Evolutionary conservation across 1,140 invertebrate genomes (phyloP), one percentile per base, ranked within the genome.

Genomic region (Temnothorax curvispinosus): DNA sequence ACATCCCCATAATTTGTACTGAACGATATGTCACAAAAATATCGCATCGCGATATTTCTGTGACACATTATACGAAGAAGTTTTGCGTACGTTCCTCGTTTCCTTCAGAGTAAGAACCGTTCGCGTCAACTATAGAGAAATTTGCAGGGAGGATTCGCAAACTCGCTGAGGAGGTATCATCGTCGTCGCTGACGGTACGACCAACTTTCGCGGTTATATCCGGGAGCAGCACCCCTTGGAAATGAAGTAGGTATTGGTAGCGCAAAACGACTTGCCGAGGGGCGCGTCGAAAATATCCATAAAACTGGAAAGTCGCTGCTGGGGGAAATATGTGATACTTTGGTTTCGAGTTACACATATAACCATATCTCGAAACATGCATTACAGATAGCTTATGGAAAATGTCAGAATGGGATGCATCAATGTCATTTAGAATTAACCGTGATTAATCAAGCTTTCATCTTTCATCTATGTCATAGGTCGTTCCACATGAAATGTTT

Each of bases 161-260:
- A 58, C 52, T 56, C n/a, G n/a, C 32, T 7, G 13, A 54, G 18
- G 11, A 38, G 50, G n/a, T 75, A 75, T 75, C 52, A n/a, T 74
- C 72, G 35, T 38, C 72, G 52, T 38, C 72, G n/a, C 32, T 38
- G 32, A 74, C 50, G 11, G 32, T 52, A 74, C 52, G n/a, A 58
- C 35, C 35, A 75, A 75, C 52, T 75, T 75, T n/a, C 72, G n/a
- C 35, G 52, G 52, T 58, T 75, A 58, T 52, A 72, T 75, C 52
- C 72, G 72, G 72, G 35, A 75, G 72, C 35, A 21, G 50, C 71
- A 41, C 13, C 52, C 52, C 35, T 75, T 58, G 72, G 32, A 75
- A 75, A 58, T 38, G 35, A 56, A 41, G 52, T 56, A 54, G n/a
- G 41, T 15, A 44, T 15, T 38, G 50, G 13, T 58, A 38, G 38